Percentiles rank a stretch among this genome's conserved stretches.
phyloP scores from a whole-genome alignment of 2,888 invertebrate genomes.

The Dimorphilus gyrociliatus region DNA sequence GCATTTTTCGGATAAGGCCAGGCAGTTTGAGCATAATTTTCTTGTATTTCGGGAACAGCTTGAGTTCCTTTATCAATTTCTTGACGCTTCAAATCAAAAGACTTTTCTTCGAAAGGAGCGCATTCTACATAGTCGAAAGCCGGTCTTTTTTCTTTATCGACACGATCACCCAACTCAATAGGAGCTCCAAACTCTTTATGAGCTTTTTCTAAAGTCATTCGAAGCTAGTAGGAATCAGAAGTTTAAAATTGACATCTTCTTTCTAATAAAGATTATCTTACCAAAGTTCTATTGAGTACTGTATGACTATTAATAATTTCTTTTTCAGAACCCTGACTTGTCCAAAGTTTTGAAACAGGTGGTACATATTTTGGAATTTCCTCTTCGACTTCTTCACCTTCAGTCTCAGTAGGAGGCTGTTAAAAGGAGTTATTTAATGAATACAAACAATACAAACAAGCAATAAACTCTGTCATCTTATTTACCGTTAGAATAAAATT shows the following conservation, averaged over 20 bases:
- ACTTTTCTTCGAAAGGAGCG: constrained; percentile 24
- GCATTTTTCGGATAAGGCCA: constrained; percentile 35
- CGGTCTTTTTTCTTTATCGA: constrained; percentile 13
- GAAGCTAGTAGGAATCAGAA: constrained; percentile 13
- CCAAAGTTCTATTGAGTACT: no score
- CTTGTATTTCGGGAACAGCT: constrained; percentile 26
- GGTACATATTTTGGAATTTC: constrained; percentile 30
- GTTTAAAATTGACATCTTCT: not conserved
- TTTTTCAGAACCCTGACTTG: constrained; percentile 32
- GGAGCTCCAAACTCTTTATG: constrained; percentile 26
- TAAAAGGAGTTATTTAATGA: not conserved
- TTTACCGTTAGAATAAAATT: constrained; percentile 19
- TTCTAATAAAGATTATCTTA: constrained; percentile 1
- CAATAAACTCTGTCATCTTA: not conserved
- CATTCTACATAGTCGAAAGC: constrained; percentile 26
- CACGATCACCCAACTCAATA: constrained; percentile 24
- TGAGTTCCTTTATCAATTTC: constrained; percentile 28
- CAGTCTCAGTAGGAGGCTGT: no score
- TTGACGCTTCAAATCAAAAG: constrained; percentile 22
- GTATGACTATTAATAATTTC: no score
- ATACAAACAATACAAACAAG: not conserved
- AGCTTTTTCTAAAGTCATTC: constrained; percentile 18
- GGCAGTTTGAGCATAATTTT: constrained; percentile 26
- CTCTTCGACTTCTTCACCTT: constrained; percentile 16
- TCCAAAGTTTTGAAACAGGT: constrained; percentile 33